A percentile compares a stretch with the other conserved stretches of the same genome.
Evolutionary conservation across 2,113 vertebrate species (phyloP).

Genomic region (Shinisaurus crocodilurus): DNA sequence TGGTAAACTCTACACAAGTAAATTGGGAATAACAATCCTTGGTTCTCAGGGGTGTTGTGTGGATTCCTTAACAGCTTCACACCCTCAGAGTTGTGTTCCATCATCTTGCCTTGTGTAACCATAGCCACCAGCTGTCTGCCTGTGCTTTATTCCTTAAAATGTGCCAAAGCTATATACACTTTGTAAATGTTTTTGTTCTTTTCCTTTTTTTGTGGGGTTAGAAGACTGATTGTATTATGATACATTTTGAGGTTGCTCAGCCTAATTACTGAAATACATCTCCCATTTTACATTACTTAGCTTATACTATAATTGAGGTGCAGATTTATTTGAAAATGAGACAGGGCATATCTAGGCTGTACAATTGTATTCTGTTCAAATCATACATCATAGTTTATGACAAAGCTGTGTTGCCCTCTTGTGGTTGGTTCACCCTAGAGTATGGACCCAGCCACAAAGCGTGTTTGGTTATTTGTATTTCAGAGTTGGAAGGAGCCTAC

Average conservation of each 20-base stretch:
- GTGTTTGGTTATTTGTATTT: background rate
- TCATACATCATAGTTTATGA: background rate
- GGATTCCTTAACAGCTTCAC: conserved; percentile 19
- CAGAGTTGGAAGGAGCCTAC: no score
- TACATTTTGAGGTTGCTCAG: background rate
- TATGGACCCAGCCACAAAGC: background rate
- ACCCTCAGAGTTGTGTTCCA: conserved; percentile 6
- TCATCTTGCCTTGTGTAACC: background rate
- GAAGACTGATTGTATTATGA: background rate
- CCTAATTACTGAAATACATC: background rate
- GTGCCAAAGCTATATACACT: background rate
- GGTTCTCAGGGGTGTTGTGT: conserved; percentile 25
- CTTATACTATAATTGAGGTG: background rate
- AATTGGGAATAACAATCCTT: conserved; percentile 28
- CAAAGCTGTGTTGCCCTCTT: background rate
- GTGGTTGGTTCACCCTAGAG: background rate
- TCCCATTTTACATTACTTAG: background rate
- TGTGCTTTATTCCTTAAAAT: fast-evolving
- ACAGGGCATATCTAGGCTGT: background rate
- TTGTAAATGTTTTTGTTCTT: background rate
- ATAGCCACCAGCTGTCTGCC: background rate
- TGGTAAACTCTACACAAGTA: conserved; percentile 41
- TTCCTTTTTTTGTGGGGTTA: background rate
- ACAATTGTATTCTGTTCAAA: background rate
- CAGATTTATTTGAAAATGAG: background rate